A percentile compares a stretch with the other conserved stretches of the same genome.
These are phyloP conservation scores for Sebastes kiyomatsui DNA, from an alignment of 2,797 vertebrate genomes.

Conservation along the genomic window DNA sequence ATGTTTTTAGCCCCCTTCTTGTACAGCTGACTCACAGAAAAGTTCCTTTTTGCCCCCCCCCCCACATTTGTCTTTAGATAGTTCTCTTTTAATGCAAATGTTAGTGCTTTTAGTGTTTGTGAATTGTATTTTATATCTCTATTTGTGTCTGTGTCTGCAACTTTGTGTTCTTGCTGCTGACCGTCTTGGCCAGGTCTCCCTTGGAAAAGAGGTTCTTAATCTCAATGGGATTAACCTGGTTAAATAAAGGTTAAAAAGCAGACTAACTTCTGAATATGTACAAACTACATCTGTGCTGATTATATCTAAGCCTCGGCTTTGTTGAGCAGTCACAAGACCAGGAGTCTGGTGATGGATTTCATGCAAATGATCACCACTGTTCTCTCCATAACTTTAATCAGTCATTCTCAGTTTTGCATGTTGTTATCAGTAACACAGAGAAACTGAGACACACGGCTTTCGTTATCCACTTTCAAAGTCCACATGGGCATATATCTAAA, in stretches of 20 bases:
- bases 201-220: no score
- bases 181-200: no score
- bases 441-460: background rate
- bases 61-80: fast-evolving
- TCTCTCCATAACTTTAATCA: background rate
- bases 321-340: background rate
- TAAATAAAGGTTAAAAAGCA: background rate
- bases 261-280: background rate
- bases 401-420: background rate
- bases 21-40: no score
- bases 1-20: no score
- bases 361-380: background rate
- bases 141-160: no score
- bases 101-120: no score
- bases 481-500: background rate
- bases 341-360: background rate
- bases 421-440: no score
- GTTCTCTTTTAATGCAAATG: no score
- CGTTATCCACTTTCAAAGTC: background rate
- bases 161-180: no score
- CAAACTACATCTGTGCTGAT: background rate
- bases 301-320: background rate
- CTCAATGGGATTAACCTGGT: no score
- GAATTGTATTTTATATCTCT: no score
- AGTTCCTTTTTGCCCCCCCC: no score